phyloP scores from a whole-genome alignment of 2,113 vertebrate species.

The Cebus imitator region DNA sequence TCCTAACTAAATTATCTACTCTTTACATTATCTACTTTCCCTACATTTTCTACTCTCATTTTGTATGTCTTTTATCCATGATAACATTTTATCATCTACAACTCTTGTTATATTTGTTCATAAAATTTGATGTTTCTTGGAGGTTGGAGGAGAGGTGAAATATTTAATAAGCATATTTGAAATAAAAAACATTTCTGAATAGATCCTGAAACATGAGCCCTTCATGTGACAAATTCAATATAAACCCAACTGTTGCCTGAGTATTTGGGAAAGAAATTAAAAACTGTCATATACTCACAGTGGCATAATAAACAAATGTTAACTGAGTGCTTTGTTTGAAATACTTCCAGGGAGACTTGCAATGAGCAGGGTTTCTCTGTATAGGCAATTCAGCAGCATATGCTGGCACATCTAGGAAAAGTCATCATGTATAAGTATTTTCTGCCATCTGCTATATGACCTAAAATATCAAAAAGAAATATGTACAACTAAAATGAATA shows the following conservation, averaged over 20 bases:
- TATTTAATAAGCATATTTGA: constrained; percentile 61
- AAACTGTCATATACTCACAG: constrained; percentile 63
- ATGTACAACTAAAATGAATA: neutral
- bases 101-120: neutral
- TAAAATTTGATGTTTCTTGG: constrained; percentile 32
- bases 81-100: neutral
- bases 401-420: constrained; percentile 80
- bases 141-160: neutral
- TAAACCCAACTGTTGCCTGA: constrained; percentile 69
- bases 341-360: constrained; percentile 81
- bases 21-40: neutral
- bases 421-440: constrained; percentile 78
- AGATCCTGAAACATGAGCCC: neutral
- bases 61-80: neutral
- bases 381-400: constrained; percentile 81
- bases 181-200: constrained; percentile 67
- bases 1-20: neutral
- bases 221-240: constrained; percentile 67
- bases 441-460: constrained; percentile 83
- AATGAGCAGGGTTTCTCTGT: constrained; percentile 79
- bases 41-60: neutral
- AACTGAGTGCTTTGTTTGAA: constrained; percentile 82
- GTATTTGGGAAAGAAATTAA: constrained; percentile 71
- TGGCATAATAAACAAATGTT: constrained; percentile 82
- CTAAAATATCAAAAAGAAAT: constrained; percentile 71